Evolutionary conservation across 1,140 invertebrate species (phyloP), one percentile per base, ranked within the genome.

Genomic region (Drosophila parvula): DNA sequence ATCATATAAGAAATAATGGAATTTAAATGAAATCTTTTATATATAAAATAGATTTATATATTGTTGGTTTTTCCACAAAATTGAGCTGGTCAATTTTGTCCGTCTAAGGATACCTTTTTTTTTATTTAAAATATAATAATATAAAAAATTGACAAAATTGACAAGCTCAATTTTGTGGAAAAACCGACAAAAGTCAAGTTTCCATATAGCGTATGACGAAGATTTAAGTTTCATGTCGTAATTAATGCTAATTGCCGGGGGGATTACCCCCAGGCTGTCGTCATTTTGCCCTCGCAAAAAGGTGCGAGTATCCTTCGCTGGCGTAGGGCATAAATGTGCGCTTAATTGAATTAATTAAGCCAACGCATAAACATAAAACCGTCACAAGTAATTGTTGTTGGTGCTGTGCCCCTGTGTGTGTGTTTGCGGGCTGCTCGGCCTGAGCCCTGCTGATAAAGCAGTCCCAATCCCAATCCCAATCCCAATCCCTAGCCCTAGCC

Each of bases 281-380:
- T 18, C 71, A 55, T 48, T 43, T 73, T 62, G 51, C 59, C 81
- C 47, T 34, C 40, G 27, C 44, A 81, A 71, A 78, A 84, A 85
- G 78, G 81, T 81, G 81, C 68, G 40, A 62, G 30, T 48, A 69
- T 69, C 65, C 50, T 40, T 51, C 18, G 44, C 34, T 3, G 5
- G 34, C 28, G 30, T 16, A 32, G 43, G 60, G 69, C 79, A 86
- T 86, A 86, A 86, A 86, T 86, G 79, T 73, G 82, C 82, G 82
- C 82, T 75, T 85, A 85, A 85, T 85, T 86, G 82, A 85, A 85
- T 85, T 85, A 85, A 85, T 85, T 85, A 85, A 85, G 82, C 74
- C 82, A 85, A 85, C 78, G 82, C 82, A 85, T 81, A 85, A 85
- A 85, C 82, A 85, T 85, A 86, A 85, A 85, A 86, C 78, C 81